A percentile compares a stretch with the other conserved stretches of the same genome.
Conservation (phyloP, 2,888 invertebrate species). For the Timandra comae region DNA sequence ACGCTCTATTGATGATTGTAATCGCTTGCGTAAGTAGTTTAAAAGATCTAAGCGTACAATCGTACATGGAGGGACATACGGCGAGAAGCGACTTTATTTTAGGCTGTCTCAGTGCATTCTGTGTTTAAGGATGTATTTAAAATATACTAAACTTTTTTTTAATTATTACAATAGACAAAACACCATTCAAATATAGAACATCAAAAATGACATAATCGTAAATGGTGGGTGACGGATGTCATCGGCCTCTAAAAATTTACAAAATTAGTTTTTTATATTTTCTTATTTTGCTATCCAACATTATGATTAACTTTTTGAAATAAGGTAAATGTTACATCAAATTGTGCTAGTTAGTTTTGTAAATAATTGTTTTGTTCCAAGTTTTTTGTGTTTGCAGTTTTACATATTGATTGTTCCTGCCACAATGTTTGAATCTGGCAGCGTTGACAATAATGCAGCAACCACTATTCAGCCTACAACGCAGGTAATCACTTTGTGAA, state of each 20-base stretch:
- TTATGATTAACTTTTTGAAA: conserved; percentile 54
- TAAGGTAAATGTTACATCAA: conserved; percentile 40
- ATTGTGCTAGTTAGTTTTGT: conserved; percentile 4
- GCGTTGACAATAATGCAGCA: conserved; percentile 47
- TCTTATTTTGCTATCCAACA: conserved; percentile 54
- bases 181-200: conserved; percentile 49
- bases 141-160: background rate
- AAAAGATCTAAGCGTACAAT: too few species aligned
- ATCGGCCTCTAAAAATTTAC: conserved; percentile 54
- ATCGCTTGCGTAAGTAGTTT: too few species aligned
- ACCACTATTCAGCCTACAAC: conserved; percentile 31
- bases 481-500: too few species aligned
- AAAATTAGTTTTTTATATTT: conserved; percentile 51
- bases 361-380: conserved; percentile 5
- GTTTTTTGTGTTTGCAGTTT: conserved; percentile 21
- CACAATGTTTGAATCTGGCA: conserved; percentile 61
- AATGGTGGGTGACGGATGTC: conserved; percentile 55
- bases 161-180: conserved; percentile 7
- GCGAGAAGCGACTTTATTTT: too few species aligned
- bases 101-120: background rate
- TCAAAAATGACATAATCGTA: conserved; percentile 41
- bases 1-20: too few species aligned
- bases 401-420: conserved; percentile 30
- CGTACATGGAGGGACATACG: too few species aligned
- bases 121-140: background rate